Base-by-base conservation (phyloP, 53 echinoderm and acorn worm genomes). In the Luidia sarsii region DNA sequence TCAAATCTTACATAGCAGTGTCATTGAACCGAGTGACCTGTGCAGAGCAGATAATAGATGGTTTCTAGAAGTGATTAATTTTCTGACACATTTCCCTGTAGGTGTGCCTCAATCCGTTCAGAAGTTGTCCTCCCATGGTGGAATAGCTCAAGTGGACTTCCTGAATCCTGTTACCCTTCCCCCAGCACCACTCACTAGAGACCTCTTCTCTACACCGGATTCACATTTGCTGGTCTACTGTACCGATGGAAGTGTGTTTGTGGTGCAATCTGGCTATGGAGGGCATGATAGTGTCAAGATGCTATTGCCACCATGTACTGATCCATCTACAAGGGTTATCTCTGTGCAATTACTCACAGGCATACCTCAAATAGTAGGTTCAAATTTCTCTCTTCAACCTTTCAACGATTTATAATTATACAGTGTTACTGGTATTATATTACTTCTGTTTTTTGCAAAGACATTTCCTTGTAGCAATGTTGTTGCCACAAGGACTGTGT, bases 101-200 rank as follows among this genome's bases (percentile, higher is more conserved):
- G 94, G 94, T 60, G 27, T 89, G 9, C 94, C 94, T 19, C 63
- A 91, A 28, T 70, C 83, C 38, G 68, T 84, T 28, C 80, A 91
- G 35, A 88, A 82, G 67, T 75, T 86, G 48, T 54, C 81, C 49
- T 14, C 72, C 23, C 4, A 28, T 11, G 67, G 82, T 64, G 56
- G 25, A 63, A 31, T 86, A 64, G 45, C 66, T 74, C 52, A 75
- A 57, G 41, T 82, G 45, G 10, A 64, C 46, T 82, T 86, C 60
- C 60, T 90, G 25, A 81, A 73, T 45, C 57, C 85, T 30, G 36
- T 64, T 71, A 67, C 68, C 54, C 53, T 80, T 3, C 53, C 67
- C 70, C 71, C 41, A 8, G 41, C 53, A 22, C 65, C 18, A 19
- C 39, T 33, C 67, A 25, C 43, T 29, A 28, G 31, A 48, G 65